Evolutionary conservation across 1,140 invertebrate genomes (phyloP), one percentile per base, ranked within the genome.

Genomic region (Condylostylus longicornis): DNA sequence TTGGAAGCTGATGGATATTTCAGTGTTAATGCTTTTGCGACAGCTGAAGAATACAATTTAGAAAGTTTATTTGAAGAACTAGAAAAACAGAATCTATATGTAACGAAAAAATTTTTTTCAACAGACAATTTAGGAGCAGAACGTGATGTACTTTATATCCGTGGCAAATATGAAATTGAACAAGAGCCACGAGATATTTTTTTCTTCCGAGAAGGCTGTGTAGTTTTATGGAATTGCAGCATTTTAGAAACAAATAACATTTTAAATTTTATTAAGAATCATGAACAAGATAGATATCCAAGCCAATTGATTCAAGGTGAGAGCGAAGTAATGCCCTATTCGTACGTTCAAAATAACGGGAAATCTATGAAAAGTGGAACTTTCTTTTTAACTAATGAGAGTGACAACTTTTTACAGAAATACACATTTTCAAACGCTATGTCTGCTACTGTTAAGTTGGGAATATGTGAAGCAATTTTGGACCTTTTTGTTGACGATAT

Each of bases 171-270:
- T 54, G 63, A 71, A 54, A 63, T 80, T 15, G 69, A 65, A 22
- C 46, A 63, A 18, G 75, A 82, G 52, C 63, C 70, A 2, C 63
- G 79, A 37, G 77, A 85, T 55, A 73, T 85, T 42, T 85, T 75
- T 57, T 77, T 86, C 51, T 86, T 85, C 50, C 68, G 79, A 33
- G 82, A 91, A 63, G 85, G 85, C 9, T 74, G 77, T 22, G 71
- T 84, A 15, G 81, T 93, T 0, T 77, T 90, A 61, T 94, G 89
- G 89, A 91, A 91, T 64, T 72, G 88, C 32, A 68, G 74, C 12
- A 77, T 86, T 42, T 43, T 80, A 35, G 87, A 94, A 54, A 69
- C 72, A 38, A 67, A 67, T 37, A 79, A 78, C 66, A 60, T 88
- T 3, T 53, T 89, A 13, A 59, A 69, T 32, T 81, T 84, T 61